Conservation (phyloP, 2,888 invertebrate genomes). For the Ligdia adustata region DNA sequence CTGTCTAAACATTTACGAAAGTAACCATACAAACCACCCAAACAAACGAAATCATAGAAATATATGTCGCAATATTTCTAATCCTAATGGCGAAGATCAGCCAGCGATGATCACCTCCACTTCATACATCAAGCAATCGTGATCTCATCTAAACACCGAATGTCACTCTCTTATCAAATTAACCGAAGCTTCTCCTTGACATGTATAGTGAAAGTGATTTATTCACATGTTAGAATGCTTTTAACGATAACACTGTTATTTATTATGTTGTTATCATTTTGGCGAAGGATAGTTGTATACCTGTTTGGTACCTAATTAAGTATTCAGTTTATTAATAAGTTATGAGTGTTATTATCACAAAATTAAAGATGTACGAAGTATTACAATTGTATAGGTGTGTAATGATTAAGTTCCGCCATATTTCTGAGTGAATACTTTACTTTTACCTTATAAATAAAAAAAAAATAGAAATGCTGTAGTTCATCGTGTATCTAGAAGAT, state of each 20-base stretch:
- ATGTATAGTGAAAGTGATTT: slow-evolving; percentile 26
- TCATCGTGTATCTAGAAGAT: too few relatives aligned
- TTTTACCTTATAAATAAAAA: too few relatives aligned
- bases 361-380: too few relatives aligned
- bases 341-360: too few relatives aligned
- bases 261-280: slow-evolving; percentile 21
- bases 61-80: neutral
- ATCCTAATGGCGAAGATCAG: neutral
- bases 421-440: too few relatives aligned
- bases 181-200: slow-evolving; percentile 5
- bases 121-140: slow-evolving; percentile 17
- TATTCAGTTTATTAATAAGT: too few relatives aligned
- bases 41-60: neutral
- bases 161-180: neutral
- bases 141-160: slow-evolving; percentile 15
- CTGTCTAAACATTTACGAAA: too few relatives aligned
- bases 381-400: too few relatives aligned
- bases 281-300: slow-evolving; percentile 7
- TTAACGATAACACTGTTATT: slow-evolving; percentile 23
- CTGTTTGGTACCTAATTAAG: too few relatives aligned
- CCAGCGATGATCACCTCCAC: slow-evolving; percentile 2
- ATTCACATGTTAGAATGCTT: slow-evolving; percentile 23
- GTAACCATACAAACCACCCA: too few relatives aligned
- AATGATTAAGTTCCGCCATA: too few relatives aligned
- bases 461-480: too few relatives aligned